phyloP scores from a whole-genome alignment of 2,797 vertebrate genomes.

The Scolopax bukidnonensis region DNA sequence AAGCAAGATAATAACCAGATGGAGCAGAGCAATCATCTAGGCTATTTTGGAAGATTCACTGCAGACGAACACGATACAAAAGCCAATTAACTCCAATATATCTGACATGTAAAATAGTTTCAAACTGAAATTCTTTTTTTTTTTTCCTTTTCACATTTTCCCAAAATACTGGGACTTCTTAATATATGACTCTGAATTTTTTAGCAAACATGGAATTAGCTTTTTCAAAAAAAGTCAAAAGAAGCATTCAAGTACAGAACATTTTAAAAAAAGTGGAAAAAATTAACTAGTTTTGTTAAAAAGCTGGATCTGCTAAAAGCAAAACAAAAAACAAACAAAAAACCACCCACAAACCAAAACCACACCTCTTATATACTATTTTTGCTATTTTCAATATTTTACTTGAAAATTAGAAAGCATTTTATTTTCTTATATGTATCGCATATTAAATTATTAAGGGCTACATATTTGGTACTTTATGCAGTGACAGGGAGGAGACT shows the following conservation, averaged over 20 bases:
- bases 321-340: neutral
- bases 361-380: rapidly evolving
- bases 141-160: neutral
- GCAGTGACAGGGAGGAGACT: neutral
- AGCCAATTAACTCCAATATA: slow-evolving; percentile 23
- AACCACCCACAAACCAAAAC: neutral
- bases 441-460: neutral
- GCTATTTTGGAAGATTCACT: slow-evolving; percentile 33
- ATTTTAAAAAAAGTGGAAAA: neutral
- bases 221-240: neutral
- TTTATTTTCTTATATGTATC: neutral
- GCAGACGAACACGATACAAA: neutral
- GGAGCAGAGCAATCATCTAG: slow-evolving; percentile 17
- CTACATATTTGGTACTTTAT: neutral
- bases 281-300: neutral
- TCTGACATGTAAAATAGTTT: neutral
- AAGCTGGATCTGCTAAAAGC: neutral
- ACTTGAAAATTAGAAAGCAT: neutral
- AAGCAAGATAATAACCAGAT: slow-evolving; percentile 24
- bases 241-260: neutral
- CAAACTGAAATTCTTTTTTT: neutral
- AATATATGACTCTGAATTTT: neutral
- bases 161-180: neutral
- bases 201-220: neutral
- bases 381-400: neutral